These are phyloP conservation scores for Rhyzopertha dominica DNA, from an alignment of 1,140 invertebrate genomes.

Conservation along the genomic window DNA sequence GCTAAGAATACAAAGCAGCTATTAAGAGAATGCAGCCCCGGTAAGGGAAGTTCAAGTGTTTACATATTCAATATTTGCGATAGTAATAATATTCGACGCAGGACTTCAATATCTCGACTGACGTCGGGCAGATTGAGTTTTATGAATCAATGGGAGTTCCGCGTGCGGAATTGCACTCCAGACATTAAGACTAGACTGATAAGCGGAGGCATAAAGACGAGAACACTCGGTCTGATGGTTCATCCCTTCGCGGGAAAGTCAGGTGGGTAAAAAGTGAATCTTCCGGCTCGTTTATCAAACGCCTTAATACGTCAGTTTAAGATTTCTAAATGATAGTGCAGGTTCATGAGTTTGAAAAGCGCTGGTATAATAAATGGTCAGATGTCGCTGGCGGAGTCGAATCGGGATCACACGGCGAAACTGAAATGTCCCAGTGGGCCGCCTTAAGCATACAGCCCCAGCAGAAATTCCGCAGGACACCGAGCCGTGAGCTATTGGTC, in stretches of 20 bases:
- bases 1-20: no score
- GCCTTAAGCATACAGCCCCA: conserved; percentile 35
- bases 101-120: no score
- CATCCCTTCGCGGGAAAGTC: not conserved
- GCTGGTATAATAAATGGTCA: conserved; percentile 38
- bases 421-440: conserved; percentile 37
- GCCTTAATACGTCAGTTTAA: no score
- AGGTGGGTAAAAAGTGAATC: conserved; percentile 1
- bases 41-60: no score
- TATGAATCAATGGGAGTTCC: no score
- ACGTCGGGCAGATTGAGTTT: no score
- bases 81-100: no score
- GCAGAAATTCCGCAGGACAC: no score
- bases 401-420: conserved; percentile 38
- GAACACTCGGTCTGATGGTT: not conserved
- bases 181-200: conserved; percentile 5
- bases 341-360: conserved; percentile 33
- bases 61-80: no score
- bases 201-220: conserved; percentile 3
- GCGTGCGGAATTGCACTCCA: conserved; percentile 16
- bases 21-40: no score
- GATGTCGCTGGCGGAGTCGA: conserved; percentile 36
- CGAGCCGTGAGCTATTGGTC: no score
- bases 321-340: conserved; percentile 9
- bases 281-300: no score